phyloP scores from a whole-genome alignment of 2,113 vertebrate species.

The Budorcas taxicolor region DNA sequence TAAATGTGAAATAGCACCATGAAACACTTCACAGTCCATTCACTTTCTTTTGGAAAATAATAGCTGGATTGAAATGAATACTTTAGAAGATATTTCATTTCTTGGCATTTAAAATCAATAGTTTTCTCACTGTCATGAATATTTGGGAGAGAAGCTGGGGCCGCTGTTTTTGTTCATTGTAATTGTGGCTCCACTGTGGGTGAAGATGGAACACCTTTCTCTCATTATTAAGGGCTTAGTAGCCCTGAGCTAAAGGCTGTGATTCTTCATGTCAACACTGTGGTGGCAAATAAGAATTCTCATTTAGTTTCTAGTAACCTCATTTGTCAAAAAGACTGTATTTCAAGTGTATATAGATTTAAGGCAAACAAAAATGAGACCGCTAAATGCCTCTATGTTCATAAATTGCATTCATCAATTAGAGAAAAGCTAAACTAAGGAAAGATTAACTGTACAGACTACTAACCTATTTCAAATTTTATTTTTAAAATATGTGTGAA shows the following conservation, averaged over 20 bases:
- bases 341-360: slow-evolving; percentile 79
- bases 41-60: slow-evolving; percentile 76
- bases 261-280: slow-evolving; percentile 83
- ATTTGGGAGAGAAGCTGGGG: slow-evolving; percentile 73
- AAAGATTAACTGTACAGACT: slow-evolving; percentile 46
- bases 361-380: slow-evolving; percentile 74
- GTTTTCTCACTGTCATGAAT: slow-evolving; percentile 80
- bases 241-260: slow-evolving; percentile 80
- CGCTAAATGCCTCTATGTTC: slow-evolving; percentile 64
- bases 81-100: slow-evolving; percentile 78
- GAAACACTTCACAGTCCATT: slow-evolving; percentile 64
- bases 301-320: slow-evolving; percentile 80
- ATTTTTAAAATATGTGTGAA: slow-evolving; percentile 59
- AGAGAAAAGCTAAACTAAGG: slow-evolving; percentile 67
- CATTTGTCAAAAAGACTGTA: slow-evolving; percentile 79
- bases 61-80: slow-evolving; percentile 70
- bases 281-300: slow-evolving; percentile 82
- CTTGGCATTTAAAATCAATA: slow-evolving; percentile 82
- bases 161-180: slow-evolving; percentile 75
- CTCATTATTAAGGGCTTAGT: slow-evolving; percentile 83
- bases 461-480: slow-evolving; percentile 17
- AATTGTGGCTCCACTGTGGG: slow-evolving; percentile 66
- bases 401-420: slow-evolving; percentile 69
- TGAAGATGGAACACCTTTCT: slow-evolving; percentile 82
- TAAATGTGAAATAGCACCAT: slow-evolving; percentile 41